Evolutionary conservation across 2,113 vertebrate genomes (phyloP), one percentile per base, ranked within the genome.

Genomic region (Salvelinus sp.): DNA sequence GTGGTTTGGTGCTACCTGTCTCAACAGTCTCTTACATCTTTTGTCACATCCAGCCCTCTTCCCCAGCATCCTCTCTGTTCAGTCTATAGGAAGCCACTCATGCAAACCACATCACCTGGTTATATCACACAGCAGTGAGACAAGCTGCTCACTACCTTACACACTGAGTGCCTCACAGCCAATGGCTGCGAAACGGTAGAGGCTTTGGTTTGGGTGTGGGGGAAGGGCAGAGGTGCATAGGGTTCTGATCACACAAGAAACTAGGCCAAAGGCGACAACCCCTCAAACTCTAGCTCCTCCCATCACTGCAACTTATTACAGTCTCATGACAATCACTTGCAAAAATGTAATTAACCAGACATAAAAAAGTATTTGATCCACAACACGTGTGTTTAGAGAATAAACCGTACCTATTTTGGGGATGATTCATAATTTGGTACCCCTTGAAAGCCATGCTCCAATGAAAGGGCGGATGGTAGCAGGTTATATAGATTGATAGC

Each of bases 231-330:
- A 89, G 90, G 90, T 91, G 88, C 90, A 91, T 92, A 92, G 89
- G 92, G 91, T 93, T 91, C 90, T 92, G 91, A 94, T 93, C 91
- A 93, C 90, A 92, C 91, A 90, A 82, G 85, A 91, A 93, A 92
- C 91, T 92, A 93, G 92, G 92, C 90, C 92, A 92, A 88, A 90
- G 91, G 85, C 85, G 84, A 82, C 81, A 86, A 91, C 88, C 88
- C 74, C 79, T 82, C 82, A 86, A 87, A 70, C 83, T 27, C 76
- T 85, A 85, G 75, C 77, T 69, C 65, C 85, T 85, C 80, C 82
- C 81, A 80, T 90, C 58, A 69, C 80, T 70, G 70, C 83, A 90
- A 89, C 88, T 89, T 81, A 83, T 84, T 82, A 76, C 78, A 80
- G 75, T 72, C 67, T 76, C 86, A 80, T 79, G 85, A 82, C 82